phyloP scores from a whole-genome alignment of 2,888 invertebrate species.

The Luperina nickerlii region DNA sequence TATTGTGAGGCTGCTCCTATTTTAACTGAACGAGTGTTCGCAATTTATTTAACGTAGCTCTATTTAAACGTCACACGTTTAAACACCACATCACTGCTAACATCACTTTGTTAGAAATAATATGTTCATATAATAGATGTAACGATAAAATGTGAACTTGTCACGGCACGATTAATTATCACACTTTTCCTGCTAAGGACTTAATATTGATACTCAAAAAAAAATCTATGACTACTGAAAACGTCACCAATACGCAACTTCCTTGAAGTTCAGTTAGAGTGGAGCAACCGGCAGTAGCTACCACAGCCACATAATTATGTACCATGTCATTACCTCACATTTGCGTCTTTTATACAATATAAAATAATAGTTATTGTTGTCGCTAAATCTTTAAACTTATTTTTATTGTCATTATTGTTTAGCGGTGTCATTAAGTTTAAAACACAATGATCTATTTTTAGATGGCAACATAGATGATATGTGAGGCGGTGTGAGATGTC shows the following conservation, averaged over 20 bases:
- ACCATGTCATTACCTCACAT: slow-evolving; percentile 88
- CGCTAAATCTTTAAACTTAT: slow-evolving; percentile 84
- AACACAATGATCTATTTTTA: slow-evolving; percentile 84
- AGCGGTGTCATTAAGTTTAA: slow-evolving; percentile 83
- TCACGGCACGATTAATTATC: slow-evolving; percentile 60
- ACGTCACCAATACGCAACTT: slow-evolving; percentile 43
- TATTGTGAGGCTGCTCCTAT: slow-evolving; percentile 79
- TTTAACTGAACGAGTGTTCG: slow-evolving; percentile 79
- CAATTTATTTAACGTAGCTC: slow-evolving; percentile 49
- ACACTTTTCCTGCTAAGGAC: slow-evolving; percentile 42
- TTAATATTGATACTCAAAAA: slow-evolving; percentile 28
- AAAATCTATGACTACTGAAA: slow-evolving; percentile 19
- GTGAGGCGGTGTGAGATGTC: slow-evolving; percentile 80
- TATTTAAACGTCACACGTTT: slow-evolving; percentile 61
- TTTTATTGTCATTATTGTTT: slow-evolving; percentile 84
- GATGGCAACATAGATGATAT: slow-evolving; percentile 84
- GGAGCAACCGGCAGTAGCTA: slow-evolving; percentile 75
- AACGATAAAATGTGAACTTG: slow-evolving; percentile 57
- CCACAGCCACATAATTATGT: slow-evolving; percentile 76
- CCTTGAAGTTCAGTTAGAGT: slow-evolving; percentile 78
- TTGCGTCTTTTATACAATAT: slow-evolving; percentile 83
- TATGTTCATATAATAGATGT: slow-evolving; percentile 54
- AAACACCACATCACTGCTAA: slow-evolving; percentile 74
- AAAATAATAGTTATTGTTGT: slow-evolving; percentile 86
- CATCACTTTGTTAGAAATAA: slow-evolving; percentile 68